Conservation (phyloP, 2,797 vertebrate genomes). For the Silurus aristotelis region DNA sequence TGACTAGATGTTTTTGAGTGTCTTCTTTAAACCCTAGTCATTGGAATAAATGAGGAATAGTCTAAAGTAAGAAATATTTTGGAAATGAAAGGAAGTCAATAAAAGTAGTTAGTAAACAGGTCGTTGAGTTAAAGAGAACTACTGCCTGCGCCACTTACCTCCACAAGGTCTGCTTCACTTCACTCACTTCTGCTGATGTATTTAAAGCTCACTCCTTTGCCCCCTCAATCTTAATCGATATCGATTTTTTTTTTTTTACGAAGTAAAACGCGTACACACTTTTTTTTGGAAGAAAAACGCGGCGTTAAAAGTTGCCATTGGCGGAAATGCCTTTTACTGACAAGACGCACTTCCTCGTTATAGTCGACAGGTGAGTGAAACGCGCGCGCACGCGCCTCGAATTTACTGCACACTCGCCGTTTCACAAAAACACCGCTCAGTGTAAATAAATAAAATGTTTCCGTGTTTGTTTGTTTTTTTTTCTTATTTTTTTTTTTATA, state of each 20-base stretch:
- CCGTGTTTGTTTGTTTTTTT: no score
- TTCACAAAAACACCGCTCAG: no score
- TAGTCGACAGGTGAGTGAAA: slow-evolving; percentile 31
- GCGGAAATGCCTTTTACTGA: slow-evolving; percentile 42
- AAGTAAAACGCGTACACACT: neutral
- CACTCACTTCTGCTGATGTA: neutral
- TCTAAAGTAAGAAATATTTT: neutral
- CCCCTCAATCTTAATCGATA: neutral
- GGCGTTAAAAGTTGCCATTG: slow-evolving; percentile 28
- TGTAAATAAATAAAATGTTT: neutral
- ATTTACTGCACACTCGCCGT: neutral
- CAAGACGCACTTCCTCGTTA: slow-evolving; percentile 52
- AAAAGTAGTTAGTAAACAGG: neutral
- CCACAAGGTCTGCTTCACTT: neutral
- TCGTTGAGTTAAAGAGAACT: neutral
- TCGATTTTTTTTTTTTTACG: neutral
- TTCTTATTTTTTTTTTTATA: neutral
- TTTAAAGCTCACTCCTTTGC: neutral
- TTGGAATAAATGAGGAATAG: no score
- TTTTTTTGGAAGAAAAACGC: neutral
- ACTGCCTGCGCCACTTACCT: neutral
- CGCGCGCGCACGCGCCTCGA: neutral
- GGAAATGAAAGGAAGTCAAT: neutral
- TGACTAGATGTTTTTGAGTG: neutral
- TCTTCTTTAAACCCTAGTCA: neutral